Base-by-base conservation (phyloP, 2,888 invertebrate species). In the Drosophila neonasuta region DNA sequence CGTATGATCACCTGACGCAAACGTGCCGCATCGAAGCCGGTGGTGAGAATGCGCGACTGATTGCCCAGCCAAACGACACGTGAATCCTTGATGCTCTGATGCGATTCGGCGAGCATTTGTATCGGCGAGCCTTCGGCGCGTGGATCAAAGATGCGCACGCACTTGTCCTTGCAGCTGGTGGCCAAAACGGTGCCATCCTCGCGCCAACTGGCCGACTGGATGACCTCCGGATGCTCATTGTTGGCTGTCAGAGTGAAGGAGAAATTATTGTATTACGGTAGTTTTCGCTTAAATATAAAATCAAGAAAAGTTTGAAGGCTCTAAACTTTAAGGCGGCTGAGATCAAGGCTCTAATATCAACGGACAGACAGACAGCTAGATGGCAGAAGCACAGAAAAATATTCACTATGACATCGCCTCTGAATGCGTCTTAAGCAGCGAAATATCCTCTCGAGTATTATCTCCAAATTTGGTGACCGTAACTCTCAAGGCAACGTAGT, bases 81-180 rank as follows among this genome's bases (percentile, higher is more conserved):
- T 2, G 97, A 97, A 87, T 98, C 98, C 90, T 97, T 97, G 74
- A 97, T 96, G 88, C 95, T 97, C 90, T 96, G 96, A 91, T 97
- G 97, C 84, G 97, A 96, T 80, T 94, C 94, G 0, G 94, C 94
- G 4, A 93, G 92, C 82, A 93, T 92, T 55, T 94, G 90, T 63
- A 95, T 94, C 0, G 94, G 91, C 17, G 92, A 91, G 0, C 92
- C 87, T 32, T 92, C 91, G 29, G 93, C 92, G 34, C 97, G 92
- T 0, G 97, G 97, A 91, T 98, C 97, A 79, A 97, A 92, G 39
- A 98, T 93, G 57, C 97, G 93, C 1, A 98, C 93, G 90, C 95
- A 95, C 89, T 97, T 96, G 90, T 99, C 99, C 91, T 97, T 98
- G 91, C 97, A 96, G 0, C 97, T 96, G 0, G 97, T 97, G 6